Conservation (phyloP, 2,113 vertebrate species). For the Grus americana region DNA sequence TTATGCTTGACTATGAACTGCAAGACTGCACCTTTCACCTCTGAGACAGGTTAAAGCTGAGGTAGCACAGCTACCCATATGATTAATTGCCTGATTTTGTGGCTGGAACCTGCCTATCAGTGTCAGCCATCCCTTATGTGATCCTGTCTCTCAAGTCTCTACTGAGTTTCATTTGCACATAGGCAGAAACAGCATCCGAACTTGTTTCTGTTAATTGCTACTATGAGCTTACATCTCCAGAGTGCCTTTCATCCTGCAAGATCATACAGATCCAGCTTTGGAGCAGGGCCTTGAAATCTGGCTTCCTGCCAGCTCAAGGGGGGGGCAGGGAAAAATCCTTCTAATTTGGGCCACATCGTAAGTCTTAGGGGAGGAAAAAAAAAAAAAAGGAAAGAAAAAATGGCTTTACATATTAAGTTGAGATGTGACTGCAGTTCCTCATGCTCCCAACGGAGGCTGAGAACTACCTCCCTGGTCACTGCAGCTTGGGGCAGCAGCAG, state of each 20-base stretch:
- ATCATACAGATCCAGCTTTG: background rate
- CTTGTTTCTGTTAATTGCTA: constrained; percentile 45
- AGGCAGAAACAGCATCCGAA: background rate
- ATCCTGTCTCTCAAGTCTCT: background rate
- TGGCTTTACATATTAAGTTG: background rate
- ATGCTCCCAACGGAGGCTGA: background rate
- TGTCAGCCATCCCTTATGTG: background rate
- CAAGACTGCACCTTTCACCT: constrained; percentile 19
- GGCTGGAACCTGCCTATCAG: background rate
- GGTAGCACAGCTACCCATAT: background rate
- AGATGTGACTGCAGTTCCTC: background rate
- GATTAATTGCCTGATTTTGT: background rate
- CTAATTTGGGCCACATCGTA: background rate
- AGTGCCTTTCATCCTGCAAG: constrained; percentile 41
- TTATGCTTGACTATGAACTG: background rate
- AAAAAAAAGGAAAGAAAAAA: background rate
- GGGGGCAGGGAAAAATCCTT: background rate
- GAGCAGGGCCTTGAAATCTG: constrained; percentile 4
- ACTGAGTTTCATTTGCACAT: constrained; percentile 16
- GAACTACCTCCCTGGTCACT: background rate
- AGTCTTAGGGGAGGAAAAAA: background rate
- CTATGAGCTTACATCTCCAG: constrained; percentile 46
- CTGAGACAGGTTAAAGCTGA: background rate
- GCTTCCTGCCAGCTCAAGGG: background rate
- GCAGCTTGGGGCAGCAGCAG: background rate